These are phyloP conservation scores for Nothoprocta pentlandii DNA, from an alignment of 2,113 vertebrate genomes.

Conservation along the genomic window DNA sequence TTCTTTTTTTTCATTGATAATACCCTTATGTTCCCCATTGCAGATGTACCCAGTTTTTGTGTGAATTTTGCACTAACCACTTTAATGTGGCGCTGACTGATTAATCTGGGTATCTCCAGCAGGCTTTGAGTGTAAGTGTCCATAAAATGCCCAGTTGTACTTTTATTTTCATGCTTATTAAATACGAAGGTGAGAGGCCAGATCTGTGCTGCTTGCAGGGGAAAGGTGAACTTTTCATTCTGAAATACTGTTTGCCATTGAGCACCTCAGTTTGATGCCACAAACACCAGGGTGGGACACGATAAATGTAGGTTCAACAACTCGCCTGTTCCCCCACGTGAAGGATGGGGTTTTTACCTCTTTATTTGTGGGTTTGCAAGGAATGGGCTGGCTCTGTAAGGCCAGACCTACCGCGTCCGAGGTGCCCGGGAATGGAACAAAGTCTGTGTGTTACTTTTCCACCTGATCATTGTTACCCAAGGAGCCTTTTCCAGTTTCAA, in stretches of 20 bases:
- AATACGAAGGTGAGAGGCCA: background rate
- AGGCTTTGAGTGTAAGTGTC: background rate
- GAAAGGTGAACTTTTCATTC: background rate
- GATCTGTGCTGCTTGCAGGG: background rate
- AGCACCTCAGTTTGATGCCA: background rate
- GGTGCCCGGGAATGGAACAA: background rate
- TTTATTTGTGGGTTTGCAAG: background rate
- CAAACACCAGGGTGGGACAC: rapidly evolving
- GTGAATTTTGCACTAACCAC: constrained; percentile 35
- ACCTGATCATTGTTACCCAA: constrained; percentile 46
- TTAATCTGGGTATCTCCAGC: background rate
- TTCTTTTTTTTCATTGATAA: background rate
- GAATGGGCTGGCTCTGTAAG: background rate
- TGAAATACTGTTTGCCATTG: background rate
- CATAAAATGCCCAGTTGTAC: background rate
- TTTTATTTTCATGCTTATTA: background rate
- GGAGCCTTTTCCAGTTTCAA: constrained; percentile 64
- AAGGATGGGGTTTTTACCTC: background rate
- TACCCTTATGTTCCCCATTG: background rate
- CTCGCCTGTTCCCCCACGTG: background rate
- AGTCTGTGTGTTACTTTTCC: constrained; percentile 26
- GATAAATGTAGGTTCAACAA: rapidly evolving
- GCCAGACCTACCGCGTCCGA: background rate
- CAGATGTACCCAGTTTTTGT: background rate
- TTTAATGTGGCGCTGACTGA: background rate